phyloP scores from a whole-genome alignment of 1,140 invertebrate species.

The Marisa cornuarietis region DNA sequence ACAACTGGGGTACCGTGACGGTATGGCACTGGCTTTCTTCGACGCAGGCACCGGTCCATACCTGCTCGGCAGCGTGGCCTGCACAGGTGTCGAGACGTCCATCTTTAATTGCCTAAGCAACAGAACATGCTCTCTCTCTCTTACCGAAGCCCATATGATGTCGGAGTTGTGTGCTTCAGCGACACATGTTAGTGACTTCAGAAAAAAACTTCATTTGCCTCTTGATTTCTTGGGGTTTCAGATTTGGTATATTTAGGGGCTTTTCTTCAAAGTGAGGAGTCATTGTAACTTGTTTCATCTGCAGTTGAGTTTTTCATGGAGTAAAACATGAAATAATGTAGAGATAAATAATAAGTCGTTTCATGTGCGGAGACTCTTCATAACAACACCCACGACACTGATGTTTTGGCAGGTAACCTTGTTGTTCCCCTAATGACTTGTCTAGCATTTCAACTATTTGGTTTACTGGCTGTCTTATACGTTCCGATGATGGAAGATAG shows the following conservation, averaged over 20 bases:
- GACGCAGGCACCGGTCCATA: conserved; percentile 32
- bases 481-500: no score
- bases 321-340: background rate
- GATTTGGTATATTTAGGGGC: no score
- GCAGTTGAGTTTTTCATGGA: background rate
- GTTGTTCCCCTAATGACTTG: background rate
- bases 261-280: no score
- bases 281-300: no score
- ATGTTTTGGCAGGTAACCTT: background rate
- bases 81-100: conserved; percentile 34
- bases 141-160: conserved; percentile 14
- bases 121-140: conserved; percentile 29
- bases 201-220: no score
- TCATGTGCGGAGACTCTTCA: no score
- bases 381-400: no score
- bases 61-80: conserved; percentile 36
- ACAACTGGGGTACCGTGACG: conserved; percentile 71
- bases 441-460: background rate
- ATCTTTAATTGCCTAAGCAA: conserved; percentile 36
- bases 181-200: conserved; percentile 25
- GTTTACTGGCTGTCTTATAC: no score
- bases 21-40: conserved; percentile 33
- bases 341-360: background rate
- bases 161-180: conserved; percentile 39
- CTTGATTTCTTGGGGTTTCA: no score